Conservation (phyloP, 2,888 invertebrate genomes). For the Norana najaformis region DNA sequence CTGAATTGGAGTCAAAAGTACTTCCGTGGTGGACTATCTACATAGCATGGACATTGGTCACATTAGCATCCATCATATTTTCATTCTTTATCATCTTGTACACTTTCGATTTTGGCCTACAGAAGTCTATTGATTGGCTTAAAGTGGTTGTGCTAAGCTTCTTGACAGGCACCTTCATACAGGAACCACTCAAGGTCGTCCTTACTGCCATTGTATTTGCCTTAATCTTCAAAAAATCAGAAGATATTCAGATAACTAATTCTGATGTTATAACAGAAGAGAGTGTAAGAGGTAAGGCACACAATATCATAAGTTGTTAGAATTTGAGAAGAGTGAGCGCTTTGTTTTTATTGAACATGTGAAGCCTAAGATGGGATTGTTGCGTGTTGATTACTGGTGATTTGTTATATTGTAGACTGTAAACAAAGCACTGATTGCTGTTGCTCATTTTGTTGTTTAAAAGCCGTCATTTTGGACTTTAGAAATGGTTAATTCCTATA, state of each 20-base stretch:
- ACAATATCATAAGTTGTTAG: neutral
- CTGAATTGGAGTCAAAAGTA: neutral
- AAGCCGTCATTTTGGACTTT: neutral
- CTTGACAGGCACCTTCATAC: conserved; percentile 51
- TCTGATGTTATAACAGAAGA: conserved; percentile 8
- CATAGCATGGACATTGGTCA: neutral
- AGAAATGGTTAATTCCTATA: neutral
- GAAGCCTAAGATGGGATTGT: neutral
- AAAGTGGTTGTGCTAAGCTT: conserved; percentile 51
- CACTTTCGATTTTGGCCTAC: conserved; percentile 52
- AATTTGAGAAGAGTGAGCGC: neutral
- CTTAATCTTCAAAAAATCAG: conserved; percentile 28
- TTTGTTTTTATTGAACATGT: too few relatives aligned
- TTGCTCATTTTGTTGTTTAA: neutral
- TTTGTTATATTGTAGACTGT: neutral
- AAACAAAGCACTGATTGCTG: neutral
- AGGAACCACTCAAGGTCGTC: conserved; percentile 53
- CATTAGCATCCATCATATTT: conserved; percentile 44
- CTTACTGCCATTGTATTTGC: conserved; percentile 26
- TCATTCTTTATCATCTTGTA: conserved; percentile 50
- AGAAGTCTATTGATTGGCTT: conserved; percentile 54
- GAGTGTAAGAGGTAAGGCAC: neutral
- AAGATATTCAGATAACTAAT: neutral
- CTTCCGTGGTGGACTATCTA: neutral
- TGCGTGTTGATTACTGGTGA: neutral